Evolutionary conservation across 1,140 invertebrate species (phyloP).

Genomic region (Drosophila gunungcola): DNA sequence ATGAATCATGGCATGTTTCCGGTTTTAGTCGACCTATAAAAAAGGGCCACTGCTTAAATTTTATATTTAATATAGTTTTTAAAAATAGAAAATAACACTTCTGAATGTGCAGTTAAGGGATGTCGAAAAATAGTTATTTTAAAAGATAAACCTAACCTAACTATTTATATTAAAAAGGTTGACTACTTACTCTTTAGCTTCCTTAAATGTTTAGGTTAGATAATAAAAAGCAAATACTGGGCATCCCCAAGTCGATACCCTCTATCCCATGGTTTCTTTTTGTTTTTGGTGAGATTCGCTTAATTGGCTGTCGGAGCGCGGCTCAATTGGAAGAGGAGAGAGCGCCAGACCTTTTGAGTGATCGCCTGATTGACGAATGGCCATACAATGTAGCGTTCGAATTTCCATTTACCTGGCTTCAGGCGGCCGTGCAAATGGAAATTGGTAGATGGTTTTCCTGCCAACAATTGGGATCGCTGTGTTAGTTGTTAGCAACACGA

Average conservation of each 20-base stretch:
- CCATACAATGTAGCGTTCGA: constrained; percentile 2
- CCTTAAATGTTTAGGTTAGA: not conserved
- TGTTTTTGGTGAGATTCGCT: constrained; percentile 21
- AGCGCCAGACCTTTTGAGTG: constrained; percentile 9
- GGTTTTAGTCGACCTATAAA: too few relatives aligned
- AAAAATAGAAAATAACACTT: too few relatives aligned
- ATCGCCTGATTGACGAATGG: constrained; percentile 45
- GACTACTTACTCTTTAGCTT: not conserved
- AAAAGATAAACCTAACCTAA: too few relatives aligned
- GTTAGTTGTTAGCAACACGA: constrained; percentile 32
- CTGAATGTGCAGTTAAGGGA: too few relatives aligned
- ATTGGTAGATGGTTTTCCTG: constrained; percentile 12
- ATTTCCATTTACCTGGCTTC: constrained; percentile 24
- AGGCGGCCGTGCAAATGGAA: constrained; percentile 12
- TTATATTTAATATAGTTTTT: too few relatives aligned
- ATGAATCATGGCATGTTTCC: too few relatives aligned
- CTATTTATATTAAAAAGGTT: too few relatives aligned
- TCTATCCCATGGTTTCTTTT: not conserved
- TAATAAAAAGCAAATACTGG: not conserved
- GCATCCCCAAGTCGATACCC: not conserved
- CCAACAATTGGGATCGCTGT: constrained; percentile 23
- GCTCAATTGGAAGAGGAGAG: constrained; percentile 42
- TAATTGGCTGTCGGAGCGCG: constrained; percentile 35
- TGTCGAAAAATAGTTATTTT: too few relatives aligned
- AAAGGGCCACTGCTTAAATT: too few relatives aligned